These are phyloP conservation scores for Pseudomyrmex flavicornis DNA, from an alignment of 1,140 invertebrate genomes.

Conservation along the genomic window DNA sequence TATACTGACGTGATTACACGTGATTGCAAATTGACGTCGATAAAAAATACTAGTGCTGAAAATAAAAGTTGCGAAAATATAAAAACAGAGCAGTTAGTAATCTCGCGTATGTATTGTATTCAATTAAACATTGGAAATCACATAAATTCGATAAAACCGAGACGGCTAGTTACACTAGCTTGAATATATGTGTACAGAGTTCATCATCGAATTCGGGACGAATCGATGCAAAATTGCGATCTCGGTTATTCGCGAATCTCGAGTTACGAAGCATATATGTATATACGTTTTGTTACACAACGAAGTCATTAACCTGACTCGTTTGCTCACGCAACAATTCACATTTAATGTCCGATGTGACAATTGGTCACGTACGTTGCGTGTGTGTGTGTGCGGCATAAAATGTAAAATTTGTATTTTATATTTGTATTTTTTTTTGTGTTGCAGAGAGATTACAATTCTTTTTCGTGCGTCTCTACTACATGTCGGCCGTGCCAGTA, in stretches of 20 bases:
- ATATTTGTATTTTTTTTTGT: no score
- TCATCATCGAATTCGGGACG: constrained; percentile 12
- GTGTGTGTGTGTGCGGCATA: no score
- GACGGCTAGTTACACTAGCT: constrained; percentile 25
- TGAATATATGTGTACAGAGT: neutral
- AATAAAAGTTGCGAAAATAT: constrained; percentile 8
- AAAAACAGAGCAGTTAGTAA: neutral
- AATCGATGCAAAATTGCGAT: constrained; percentile 50
- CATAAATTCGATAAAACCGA: constrained; percentile 2
- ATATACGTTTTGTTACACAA: neutral
- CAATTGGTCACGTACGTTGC: neutral
- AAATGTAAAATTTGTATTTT: no score
- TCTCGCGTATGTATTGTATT: constrained; percentile 26
- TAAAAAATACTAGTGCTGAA: neutral
- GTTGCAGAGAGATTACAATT: neutral
- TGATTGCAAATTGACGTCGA: neutral
- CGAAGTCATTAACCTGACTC: constrained; percentile 10
- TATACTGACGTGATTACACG: neutral
- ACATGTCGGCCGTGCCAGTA: constrained; percentile 16
- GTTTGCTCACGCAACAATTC: neutral
- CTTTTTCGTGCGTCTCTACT: constrained; percentile 1
- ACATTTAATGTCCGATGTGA: neutral
- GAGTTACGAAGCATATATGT: neutral
- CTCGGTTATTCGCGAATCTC: constrained; percentile 40
- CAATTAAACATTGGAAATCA: constrained; percentile 27